These are phyloP conservation scores for Tricholauxania praeusta DNA, from an alignment of 2,888 invertebrate genomes.

Conservation along the genomic window DNA sequence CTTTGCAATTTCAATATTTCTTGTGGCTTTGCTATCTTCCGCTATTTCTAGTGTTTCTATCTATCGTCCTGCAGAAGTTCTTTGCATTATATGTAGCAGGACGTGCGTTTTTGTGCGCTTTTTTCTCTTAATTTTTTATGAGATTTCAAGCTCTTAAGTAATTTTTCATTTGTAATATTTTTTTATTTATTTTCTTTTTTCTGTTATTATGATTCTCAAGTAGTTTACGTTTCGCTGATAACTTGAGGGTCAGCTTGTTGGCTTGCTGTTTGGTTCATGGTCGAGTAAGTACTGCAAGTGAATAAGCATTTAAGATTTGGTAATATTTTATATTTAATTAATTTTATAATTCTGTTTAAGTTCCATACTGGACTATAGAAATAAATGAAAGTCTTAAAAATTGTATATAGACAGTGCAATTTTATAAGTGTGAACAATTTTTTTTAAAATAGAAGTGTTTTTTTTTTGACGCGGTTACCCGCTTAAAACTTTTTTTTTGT, in stretches of 20 bases:
- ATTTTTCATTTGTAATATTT: constrained; percentile 12
- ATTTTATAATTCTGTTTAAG: too few relatives aligned
- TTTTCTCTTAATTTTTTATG: constrained; percentile 8
- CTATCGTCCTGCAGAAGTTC: neutral
- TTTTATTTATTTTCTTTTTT: neutral
- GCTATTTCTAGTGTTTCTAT: too few relatives aligned
- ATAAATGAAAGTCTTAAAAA: too few relatives aligned
- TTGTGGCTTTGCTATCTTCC: constrained; percentile 17
- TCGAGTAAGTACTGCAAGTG: neutral
- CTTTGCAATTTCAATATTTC: constrained; percentile 35
- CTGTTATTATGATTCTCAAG: constrained; percentile 12
- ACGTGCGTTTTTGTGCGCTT: constrained; percentile 11
- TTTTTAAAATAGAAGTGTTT: too few relatives aligned
- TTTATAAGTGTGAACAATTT: too few relatives aligned
- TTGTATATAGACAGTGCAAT: too few relatives aligned
- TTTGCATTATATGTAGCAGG: neutral
- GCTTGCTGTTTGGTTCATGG: constrained; percentile 18
- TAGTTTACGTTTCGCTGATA: constrained; percentile 18
- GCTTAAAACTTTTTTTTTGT: too few relatives aligned
- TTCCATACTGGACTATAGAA: too few relatives aligned
- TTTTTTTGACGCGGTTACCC: too few relatives aligned
- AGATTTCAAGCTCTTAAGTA: constrained; percentile 2
- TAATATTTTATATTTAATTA: too few relatives aligned
- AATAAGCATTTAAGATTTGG: constrained; percentile 2
- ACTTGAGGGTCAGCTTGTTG: constrained; percentile 16